These are phyloP conservation scores for Suncus etruscus DNA, from an alignment of 2,113 vertebrate genomes.

Conservation along the genomic window DNA sequence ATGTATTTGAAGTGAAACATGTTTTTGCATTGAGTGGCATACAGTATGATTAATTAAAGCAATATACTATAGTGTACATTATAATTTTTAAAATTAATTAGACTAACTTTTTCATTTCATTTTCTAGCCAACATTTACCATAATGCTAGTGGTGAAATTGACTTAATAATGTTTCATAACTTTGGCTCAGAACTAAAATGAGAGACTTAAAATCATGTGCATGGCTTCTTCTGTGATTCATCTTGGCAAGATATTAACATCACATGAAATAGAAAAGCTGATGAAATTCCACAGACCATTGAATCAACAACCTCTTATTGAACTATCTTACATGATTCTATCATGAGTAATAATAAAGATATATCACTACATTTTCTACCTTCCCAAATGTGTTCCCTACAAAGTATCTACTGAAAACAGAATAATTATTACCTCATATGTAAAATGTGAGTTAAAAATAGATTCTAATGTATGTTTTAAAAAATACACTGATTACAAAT, in stretches of 20 bases:
- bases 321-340: background rate
- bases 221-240: slow-evolving; percentile 17
- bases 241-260: background rate
- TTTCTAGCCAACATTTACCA: slow-evolving; percentile 48
- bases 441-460: background rate
- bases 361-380: slow-evolving; percentile 7
- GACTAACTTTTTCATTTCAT: slow-evolving; percentile 52
- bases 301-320: background rate
- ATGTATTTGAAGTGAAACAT: background rate
- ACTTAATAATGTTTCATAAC: background rate
- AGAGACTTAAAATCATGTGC: background rate
- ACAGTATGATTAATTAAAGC: slow-evolving; percentile 52
- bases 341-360: background rate
- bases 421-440: background rate
- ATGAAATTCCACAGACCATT: slow-evolving; percentile 12
- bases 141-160: background rate
- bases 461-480: background rate
- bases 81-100: slow-evolving; percentile 54
- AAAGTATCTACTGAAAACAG: background rate
- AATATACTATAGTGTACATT: background rate
- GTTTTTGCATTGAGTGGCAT: slow-evolving; percentile 1
- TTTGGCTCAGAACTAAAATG: slow-evolving; percentile 34
- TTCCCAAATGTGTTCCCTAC: background rate
- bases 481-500: background rate
- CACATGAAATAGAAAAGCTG: background rate